Percentiles rank a stretch among this genome's conserved stretches.
These are phyloP conservation scores for Chelidonichthys spinosus DNA, from an alignment of 2,797 vertebrate species.

Conservation along the genomic window DNA sequence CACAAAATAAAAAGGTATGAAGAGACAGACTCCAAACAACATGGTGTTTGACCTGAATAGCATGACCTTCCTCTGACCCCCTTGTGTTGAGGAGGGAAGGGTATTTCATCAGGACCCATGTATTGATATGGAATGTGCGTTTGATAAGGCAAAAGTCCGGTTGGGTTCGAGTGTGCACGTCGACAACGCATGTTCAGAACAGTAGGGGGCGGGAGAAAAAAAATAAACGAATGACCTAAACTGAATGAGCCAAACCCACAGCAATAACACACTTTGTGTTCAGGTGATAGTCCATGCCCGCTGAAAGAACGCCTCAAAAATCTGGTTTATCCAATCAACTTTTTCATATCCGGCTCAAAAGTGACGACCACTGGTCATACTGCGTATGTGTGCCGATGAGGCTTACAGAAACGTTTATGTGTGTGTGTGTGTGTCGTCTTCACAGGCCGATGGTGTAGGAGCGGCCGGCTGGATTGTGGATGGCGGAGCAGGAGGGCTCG, in stretches of 20 bases:
- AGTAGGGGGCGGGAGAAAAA: neutral
- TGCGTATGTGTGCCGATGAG: neutral
- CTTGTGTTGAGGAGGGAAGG: conserved; percentile 8
- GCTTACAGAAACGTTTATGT: conserved; percentile 31
- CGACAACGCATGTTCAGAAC: conserved; percentile 5
- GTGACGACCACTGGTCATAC: conserved; percentile 13
- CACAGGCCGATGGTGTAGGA: conserved; percentile 94
- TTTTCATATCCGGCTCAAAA: conserved; percentile 9
- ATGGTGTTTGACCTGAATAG: conserved; percentile 38
- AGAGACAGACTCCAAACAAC: conserved; percentile 18
- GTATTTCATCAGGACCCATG: conserved; percentile 17
- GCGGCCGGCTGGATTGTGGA: conserved; percentile 93
- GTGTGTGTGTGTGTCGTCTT: conserved; percentile 31
- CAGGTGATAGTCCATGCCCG: conserved; percentile 23
- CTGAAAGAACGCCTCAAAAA: conserved; percentile 24
- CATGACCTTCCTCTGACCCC: neutral
- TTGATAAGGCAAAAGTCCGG: conserved; percentile 65
- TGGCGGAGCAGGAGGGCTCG: conserved; percentile 90
- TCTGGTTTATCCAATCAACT: conserved; percentile 16
- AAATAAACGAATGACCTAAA: conserved; percentile 22
- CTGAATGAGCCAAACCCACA: conserved; percentile 26
- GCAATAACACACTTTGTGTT: conserved; percentile 30
- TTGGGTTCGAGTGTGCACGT: conserved; percentile 18
- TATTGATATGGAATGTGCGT: conserved; percentile 64
- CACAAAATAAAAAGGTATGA: conserved; percentile 51